Conservation (phyloP, 2,888 invertebrate species). For the Drosophila anomalata region DNA sequence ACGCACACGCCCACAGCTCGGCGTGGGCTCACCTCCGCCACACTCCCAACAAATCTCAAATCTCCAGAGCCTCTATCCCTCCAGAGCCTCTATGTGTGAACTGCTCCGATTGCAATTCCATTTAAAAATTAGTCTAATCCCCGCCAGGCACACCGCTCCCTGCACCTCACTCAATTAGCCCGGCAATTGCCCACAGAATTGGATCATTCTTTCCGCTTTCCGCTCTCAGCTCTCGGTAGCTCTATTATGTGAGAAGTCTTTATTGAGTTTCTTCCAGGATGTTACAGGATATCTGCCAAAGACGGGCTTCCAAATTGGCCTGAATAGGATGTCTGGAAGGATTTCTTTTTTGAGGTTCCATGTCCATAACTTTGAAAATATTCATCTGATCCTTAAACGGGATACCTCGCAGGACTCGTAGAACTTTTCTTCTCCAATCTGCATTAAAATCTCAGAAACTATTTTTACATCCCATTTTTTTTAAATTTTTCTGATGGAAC, state of each 20-base stretch:
- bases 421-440: too few species aligned
- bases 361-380: too few species aligned
- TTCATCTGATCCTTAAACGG: too few species aligned
- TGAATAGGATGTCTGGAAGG: too few species aligned
- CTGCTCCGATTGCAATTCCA: conserved; percentile 64
- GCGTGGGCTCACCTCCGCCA: conserved; percentile 23
- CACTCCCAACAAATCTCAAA: neutral
- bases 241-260: neutral
- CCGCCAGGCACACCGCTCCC: conserved; percentile 12
- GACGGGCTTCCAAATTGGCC: too few species aligned
- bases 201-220: neutral
- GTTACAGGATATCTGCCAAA: too few species aligned
- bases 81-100: conserved; percentile 59
- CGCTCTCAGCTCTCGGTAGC: neutral
- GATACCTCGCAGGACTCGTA: too few species aligned
- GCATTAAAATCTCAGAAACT: too few species aligned
- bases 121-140: conserved; percentile 79
- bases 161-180: conserved; percentile 1
- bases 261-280: neutral
- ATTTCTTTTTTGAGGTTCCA: too few species aligned
- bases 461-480: too few species aligned
- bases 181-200: neutral
- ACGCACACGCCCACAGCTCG: conserved; percentile 75
- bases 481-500: too few species aligned
- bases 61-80: neutral